Percentiles rank a stretch among this genome's conserved stretches.
Conservation (phyloP, 1,140 invertebrate species). For the Acromyrmex charruanus region DNA sequence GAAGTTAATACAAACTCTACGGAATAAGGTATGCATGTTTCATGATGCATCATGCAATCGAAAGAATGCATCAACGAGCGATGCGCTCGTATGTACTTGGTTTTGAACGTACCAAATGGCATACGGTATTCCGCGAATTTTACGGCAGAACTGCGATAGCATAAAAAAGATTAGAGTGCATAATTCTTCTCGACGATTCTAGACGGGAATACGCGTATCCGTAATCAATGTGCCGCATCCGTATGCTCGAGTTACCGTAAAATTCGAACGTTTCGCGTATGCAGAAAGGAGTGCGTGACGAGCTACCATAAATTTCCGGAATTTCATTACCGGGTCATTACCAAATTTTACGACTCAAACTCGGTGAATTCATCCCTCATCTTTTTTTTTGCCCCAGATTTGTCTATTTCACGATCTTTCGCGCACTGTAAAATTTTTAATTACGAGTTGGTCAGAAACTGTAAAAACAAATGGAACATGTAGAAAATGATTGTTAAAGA, state of each 20-base stretch:
- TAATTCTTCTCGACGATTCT: conserved; percentile 39
- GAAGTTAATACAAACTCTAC: background rate
- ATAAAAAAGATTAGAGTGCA: conserved; percentile 48
- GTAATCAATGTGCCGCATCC: background rate
- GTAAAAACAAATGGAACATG: background rate
- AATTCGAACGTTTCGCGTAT: conserved; percentile 25
- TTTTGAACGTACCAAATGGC: background rate
- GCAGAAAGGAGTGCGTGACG: conserved; percentile 1
- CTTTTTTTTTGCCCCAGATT: background rate
- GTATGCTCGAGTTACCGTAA: conserved; percentile 7
- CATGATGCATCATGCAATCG: conserved; percentile 42
- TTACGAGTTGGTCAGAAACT: background rate
- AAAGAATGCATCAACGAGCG: conserved; percentile 33
- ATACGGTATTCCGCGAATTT: conserved; percentile 16
- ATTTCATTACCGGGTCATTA: conserved; percentile 45
- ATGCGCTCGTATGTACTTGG: background rate
- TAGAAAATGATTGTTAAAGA: background rate
- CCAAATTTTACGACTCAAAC: conserved; percentile 29
- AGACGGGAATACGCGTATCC: conserved; percentile 8
- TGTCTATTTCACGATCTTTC: background rate
- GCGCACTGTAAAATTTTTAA: background rate
- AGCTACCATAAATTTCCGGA: conserved; percentile 24
- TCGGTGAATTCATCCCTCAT: background rate
- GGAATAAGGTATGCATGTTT: conserved; percentile 32
- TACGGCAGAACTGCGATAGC: conserved; percentile 20